Evolutionary conservation across 2,888 invertebrate species (phyloP).

Genomic region (Synergus japonicus): DNA sequence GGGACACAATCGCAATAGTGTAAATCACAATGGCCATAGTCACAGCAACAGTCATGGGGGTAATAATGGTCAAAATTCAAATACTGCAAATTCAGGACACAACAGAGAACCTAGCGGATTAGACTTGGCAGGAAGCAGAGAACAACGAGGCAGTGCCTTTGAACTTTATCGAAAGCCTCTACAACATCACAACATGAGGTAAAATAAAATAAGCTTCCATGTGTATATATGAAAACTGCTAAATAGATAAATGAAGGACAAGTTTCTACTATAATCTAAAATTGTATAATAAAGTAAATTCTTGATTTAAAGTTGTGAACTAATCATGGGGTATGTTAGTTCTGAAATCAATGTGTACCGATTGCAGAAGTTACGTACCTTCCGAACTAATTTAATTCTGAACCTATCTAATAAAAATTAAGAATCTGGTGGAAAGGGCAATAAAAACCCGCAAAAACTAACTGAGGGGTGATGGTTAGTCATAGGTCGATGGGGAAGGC

Average conservation of each 20-base stretch:
- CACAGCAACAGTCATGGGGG: constrained; percentile 65
- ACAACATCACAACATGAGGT: constrained; percentile 90
- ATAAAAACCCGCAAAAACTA: constrained; percentile 36
- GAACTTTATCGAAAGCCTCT: constrained; percentile 95
- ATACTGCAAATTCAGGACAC: constrained; percentile 65
- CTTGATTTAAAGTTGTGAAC: neutral
- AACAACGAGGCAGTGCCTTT: constrained; percentile 96
- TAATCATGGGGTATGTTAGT: neutral
- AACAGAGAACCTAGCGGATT: constrained; percentile 79
- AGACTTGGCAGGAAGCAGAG: constrained; percentile 90
- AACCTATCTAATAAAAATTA: constrained; percentile 15
- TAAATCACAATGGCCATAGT: constrained; percentile 70
- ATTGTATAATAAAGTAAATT: neutral
- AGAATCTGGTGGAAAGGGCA: constrained; percentile 18
- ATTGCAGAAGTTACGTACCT: neutral
- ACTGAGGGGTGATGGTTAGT: constrained; percentile 62
- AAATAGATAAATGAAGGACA: neutral
- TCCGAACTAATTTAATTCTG: neutral
- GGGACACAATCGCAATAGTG: constrained; percentile 68
- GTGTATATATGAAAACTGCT: neutral
- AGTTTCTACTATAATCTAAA: neutral
- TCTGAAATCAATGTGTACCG: neutral
- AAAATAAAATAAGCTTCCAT: constrained; percentile 53
- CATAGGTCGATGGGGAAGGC: constrained; percentile 72
- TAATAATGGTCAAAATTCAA: constrained; percentile 65